Base-by-base conservation (phyloP, 2,113 vertebrate genomes). In the Oryctolagus cuniculus region DNA sequence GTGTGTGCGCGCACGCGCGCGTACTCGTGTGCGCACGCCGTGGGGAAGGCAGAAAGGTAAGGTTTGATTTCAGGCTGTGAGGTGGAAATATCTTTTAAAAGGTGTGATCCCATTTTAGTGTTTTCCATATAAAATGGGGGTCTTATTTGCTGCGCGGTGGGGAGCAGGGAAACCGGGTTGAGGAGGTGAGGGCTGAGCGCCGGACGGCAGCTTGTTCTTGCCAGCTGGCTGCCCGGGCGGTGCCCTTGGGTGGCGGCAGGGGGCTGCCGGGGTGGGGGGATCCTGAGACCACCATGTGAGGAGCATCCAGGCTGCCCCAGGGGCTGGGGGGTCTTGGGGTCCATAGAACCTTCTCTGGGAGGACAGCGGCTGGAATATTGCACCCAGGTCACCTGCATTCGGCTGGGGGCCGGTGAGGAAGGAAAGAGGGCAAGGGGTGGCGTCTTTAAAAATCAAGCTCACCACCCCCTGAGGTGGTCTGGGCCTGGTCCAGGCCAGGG, bases 31-130 rank as follows among this genome's bases (percentile, higher is more conserved):
- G 36, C 4, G 67, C 49, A 51, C 24, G 24, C 17, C 12, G 69
- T 13, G 66, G 66, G 81, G 89, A 89, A 77, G 58, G 95, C 92
- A 97, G 93, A 34, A 91, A 83, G 96, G 94, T 90, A 38, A 91
- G 94, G 94, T 86, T 85, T 77, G 97, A 95, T 86, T 94, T 96
- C 75, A 82, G 96, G 93, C 94, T 86, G 96, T 0, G 87, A 98
- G 97, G 98, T 98, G 98, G 98, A 98, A 98, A 98, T 98, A 96
- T 98, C 98, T 95, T 95, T 97, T 97, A 97, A 98, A 98, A 98
- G 98, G 98, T 98, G 98, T 95, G 97, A 98, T 93, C 84, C 97
- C 36, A 25, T 96, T 98, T 98, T 96, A 97, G 96, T 92, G 97
- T 90, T 98, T 97, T 98, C 98, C 96, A 96, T 89, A 96, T 98